Evolutionary conservation across 2,113 vertebrate species (phyloP).

Genomic region (Capreolus pygargus): DNA sequence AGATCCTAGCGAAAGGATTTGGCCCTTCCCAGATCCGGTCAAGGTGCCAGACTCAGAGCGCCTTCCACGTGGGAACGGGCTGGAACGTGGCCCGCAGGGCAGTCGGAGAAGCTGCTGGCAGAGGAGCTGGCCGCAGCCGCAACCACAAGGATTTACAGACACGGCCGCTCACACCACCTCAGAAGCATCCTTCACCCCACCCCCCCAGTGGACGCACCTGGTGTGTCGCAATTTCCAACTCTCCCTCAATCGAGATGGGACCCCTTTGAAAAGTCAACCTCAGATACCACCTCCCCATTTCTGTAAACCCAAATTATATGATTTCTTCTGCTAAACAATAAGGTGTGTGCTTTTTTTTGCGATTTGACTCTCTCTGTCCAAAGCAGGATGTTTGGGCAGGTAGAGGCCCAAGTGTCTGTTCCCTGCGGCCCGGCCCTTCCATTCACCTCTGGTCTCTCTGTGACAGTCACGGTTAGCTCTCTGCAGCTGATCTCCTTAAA

Average conservation of each 20-base stretch:
- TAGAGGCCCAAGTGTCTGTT: rapidly evolving
- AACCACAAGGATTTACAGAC: rapidly evolving
- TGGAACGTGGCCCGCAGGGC: neutral
- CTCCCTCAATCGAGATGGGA: neutral
- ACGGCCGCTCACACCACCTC: rapidly evolving
- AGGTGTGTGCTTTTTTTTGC: slow-evolving; percentile 30
- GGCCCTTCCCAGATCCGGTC: neutral
- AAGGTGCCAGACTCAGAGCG: rapidly evolving
- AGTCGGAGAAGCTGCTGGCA: rapidly evolving
- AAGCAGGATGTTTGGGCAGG: neutral
- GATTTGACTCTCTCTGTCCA: neutral
- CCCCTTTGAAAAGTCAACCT: neutral
- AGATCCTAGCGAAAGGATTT: rapidly evolving
- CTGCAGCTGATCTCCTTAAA: rapidly evolving
- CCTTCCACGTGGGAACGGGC: rapidly evolving
- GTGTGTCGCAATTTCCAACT: neutral
- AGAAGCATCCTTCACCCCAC: rapidly evolving
- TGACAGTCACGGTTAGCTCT: rapidly evolving
- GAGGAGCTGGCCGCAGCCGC: rapidly evolving
- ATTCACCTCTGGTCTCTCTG: rapidly evolving
- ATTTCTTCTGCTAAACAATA: slow-evolving; percentile 52
- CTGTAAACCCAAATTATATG: slow-evolving; percentile 54
- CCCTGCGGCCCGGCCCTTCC: rapidly evolving
- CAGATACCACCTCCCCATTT: neutral
- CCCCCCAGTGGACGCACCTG: neutral